Base-by-base conservation (phyloP, 2,888 invertebrate genomes). In the Mythimna albipuncta region DNA sequence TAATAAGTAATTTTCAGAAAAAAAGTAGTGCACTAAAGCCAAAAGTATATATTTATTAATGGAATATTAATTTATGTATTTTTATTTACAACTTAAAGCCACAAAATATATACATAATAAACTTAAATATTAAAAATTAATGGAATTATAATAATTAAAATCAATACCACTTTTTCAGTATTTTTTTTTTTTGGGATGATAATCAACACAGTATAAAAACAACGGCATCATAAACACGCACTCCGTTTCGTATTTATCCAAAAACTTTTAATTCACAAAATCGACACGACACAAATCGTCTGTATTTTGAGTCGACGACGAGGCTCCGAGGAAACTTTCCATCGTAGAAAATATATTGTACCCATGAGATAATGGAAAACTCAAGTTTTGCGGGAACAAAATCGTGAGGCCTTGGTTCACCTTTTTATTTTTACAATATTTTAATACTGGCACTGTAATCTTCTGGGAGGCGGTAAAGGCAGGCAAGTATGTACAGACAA, bases 281-380 rank as follows among this genome's bases (percentile, higher is more conserved):
- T 54, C 35, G 66, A 59, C 58, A 47, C 13, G 9, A 38, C 41
- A 38, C 58, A 69, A 59, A 63, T 52, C 32, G 47, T 35, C 50
- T 58, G n/a, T 64, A 68, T 68, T 75, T 68, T 70, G 62, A 64
- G 64, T 50, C 47, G 7, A 41, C 64, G 41, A n/a, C 35, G 54
- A 26, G 59, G 32, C 67, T 55, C 6, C 26, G 52, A 54, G 55
- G 16, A 64, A 77, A 72, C 58, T 77, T 73, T 69, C 65, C 44
- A 59, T 77, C 44, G 64, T 44, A 71, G 54, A 69, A 75, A 77
- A 80, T 80, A 72, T 66, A 72, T 81, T 54, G 69, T 72, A 57
- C 79, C 79, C 82, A 69, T 69, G 79, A 72, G 82, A 69, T 63
- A 69, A 69, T 77, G 72, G 71, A 76, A 77, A 72, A 72, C 57